These are phyloP conservation scores for Nycticorax nycticorax DNA, from an alignment of 2,113 vertebrate genomes.

Conservation along the genomic window DNA sequence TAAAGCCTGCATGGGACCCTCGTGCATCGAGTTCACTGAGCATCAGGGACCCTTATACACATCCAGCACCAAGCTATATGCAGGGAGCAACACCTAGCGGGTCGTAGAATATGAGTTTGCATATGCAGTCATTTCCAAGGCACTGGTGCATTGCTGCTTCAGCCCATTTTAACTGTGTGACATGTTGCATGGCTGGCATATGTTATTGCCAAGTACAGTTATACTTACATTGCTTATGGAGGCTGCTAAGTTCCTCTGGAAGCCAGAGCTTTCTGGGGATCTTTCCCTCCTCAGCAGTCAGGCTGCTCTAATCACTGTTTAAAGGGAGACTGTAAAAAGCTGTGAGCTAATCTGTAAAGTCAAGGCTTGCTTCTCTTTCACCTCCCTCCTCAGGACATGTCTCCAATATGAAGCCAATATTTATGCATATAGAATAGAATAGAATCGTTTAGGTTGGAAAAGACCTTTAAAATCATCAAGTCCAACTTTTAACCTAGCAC, in stretches of 20 bases:
- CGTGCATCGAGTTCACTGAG: background rate
- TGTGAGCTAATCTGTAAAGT: background rate
- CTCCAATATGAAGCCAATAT: background rate
- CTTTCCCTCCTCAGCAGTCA: background rate
- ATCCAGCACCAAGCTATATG: background rate
- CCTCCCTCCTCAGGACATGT: background rate
- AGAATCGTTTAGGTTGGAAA: too few relatives aligned
- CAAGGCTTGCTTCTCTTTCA: background rate
- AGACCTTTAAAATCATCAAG: too few relatives aligned
- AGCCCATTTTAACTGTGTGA: background rate
- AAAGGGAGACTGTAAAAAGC: background rate
- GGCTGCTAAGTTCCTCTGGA: background rate
- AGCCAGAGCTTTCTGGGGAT: background rate
- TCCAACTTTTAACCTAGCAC: too few relatives aligned
- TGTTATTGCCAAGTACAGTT: background rate
- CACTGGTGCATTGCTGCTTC: background rate
- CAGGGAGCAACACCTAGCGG: background rate
- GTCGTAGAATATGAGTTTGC: accelerated
- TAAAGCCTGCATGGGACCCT: background rate
- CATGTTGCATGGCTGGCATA: background rate
- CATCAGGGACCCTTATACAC: accelerated
- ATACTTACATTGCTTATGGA: background rate
- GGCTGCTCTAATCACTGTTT: background rate
- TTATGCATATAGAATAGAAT: background rate
- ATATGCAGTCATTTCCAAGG: background rate